A percentile compares a stretch with the other conserved stretches of the same genome.
Evolutionary conservation across 2,888 invertebrate species (phyloP).

Genomic region (Clistopyga incitator): DNA sequence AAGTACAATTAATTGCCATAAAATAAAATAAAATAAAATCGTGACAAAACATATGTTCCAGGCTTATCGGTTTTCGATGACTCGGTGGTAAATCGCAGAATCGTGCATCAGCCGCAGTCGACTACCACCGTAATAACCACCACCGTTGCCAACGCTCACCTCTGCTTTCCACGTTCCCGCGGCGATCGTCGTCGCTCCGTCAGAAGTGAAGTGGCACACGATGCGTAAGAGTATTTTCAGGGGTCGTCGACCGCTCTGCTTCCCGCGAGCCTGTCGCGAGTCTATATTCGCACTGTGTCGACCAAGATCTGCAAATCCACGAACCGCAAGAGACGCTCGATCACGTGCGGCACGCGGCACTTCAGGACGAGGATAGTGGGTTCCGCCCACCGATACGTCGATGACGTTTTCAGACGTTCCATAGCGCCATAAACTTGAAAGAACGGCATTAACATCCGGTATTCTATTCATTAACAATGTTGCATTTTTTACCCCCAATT

Average conservation of each 20-base stretch:
- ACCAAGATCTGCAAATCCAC: slow-evolving; percentile 66
- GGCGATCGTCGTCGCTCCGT: slow-evolving; percentile 57
- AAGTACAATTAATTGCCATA: background rate
- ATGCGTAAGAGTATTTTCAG: slow-evolving; percentile 78
- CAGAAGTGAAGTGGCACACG: slow-evolving; percentile 78
- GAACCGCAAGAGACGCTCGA: slow-evolving; percentile 68
- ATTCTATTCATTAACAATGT: background rate
- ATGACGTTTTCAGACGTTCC: slow-evolving; percentile 22
- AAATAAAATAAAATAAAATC: background rate
- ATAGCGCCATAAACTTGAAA: background rate
- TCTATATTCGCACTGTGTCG: slow-evolving; percentile 49
- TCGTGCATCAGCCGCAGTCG: slow-evolving; percentile 42
- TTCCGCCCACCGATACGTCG: slow-evolving; percentile 1
- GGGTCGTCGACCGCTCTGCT: slow-evolving; percentile 79
- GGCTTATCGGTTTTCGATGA: slow-evolving; percentile 19
- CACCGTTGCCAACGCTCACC: slow-evolving; percentile 47
- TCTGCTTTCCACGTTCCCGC: slow-evolving; percentile 64
- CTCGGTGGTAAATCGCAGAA: slow-evolving; percentile 61
- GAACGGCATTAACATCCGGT: background rate
- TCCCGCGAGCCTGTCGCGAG: slow-evolving; percentile 66
- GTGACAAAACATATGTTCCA: slow-evolving; percentile 15
- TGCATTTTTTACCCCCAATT: background rate
- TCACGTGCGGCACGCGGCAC: slow-evolving; percentile 68
- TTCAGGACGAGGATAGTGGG: background rate
- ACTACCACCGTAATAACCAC: slow-evolving; percentile 26